Conservation (phyloP, 2,888 invertebrate genomes). For the Brassicogethes aeneus region DNA sequence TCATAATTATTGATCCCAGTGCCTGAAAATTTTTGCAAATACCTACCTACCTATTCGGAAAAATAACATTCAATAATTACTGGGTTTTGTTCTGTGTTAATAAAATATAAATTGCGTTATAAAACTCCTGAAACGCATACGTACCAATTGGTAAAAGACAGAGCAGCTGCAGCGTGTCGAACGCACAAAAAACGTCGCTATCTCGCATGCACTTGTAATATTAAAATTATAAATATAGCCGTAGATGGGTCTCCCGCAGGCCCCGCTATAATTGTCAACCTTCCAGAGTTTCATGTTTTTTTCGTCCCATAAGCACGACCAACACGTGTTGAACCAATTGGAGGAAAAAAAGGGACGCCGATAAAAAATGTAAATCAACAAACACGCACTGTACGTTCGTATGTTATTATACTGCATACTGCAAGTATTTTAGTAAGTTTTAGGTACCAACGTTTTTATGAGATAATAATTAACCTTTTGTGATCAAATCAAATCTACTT, state of each 20-base stretch:
- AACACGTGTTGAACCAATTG: background rate
- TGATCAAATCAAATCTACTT: no score
- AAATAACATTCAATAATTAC: no score
- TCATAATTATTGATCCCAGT: no score
- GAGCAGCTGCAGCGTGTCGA: background rate
- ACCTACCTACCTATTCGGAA: no score
- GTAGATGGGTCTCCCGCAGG: background rate
- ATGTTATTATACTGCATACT: no score
- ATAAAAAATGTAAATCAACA: background rate
- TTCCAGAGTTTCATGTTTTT: background rate
- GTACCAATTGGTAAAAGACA: background rate
- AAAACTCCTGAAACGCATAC: no score
- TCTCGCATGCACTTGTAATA: background rate
- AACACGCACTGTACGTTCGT: constrained; percentile 1
- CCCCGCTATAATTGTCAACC: background rate
- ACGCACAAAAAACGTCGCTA: background rate
- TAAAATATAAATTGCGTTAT: no score
- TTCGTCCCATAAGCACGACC: background rate
- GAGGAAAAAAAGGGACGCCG: background rate
- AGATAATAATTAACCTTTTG: no score
- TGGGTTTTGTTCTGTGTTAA: no score
- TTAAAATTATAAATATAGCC: constrained; percentile 1
- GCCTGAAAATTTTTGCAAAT: no score
- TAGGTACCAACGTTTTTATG: no score
- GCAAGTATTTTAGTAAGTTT: no score